Conservation (phyloP, 2,888 invertebrate species). For the Thymelicus sylvestris region DNA sequence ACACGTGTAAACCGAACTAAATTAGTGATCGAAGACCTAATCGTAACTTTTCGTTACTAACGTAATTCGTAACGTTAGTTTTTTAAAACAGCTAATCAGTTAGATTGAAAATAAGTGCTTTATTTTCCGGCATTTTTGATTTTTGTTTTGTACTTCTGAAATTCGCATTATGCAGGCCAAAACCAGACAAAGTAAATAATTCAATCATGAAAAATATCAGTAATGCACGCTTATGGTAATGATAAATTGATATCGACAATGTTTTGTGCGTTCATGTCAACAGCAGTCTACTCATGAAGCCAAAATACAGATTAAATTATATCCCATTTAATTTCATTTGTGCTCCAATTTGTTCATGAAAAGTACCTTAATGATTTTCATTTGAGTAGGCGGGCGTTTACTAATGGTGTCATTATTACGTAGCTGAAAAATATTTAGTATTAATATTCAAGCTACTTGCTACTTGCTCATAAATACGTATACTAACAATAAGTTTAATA, state of each 20-base stretch:
- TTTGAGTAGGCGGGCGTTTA: neutral
- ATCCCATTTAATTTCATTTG: conserved; percentile 27
- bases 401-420: conserved; percentile 22
- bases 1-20: too few relatives aligned
- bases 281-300: conserved; percentile 17
- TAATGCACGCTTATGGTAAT: neutral
- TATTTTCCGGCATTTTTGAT: too few relatives aligned
- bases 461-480: too few relatives aligned
- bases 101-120: too few relatives aligned
- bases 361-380: conserved; percentile 13
- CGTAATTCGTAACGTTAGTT: too few relatives aligned
- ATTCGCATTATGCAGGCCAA: too few relatives aligned
- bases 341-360: conserved; percentile 24
- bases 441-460: conserved; percentile 22
- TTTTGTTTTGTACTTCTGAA: too few relatives aligned
- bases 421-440: conserved; percentile 15
- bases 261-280: conserved; percentile 20
- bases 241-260: conserved; percentile 20
- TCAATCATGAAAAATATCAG: neutral
- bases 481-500: too few relatives aligned
- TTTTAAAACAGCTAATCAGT: too few relatives aligned
- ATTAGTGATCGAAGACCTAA: too few relatives aligned
- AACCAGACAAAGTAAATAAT: neutral
- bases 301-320: conserved; percentile 32
- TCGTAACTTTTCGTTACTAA: too few relatives aligned